These are phyloP conservation scores for Orycteropus afer DNA, from an alignment of 2,113 vertebrate genomes.

Conservation along the genomic window DNA sequence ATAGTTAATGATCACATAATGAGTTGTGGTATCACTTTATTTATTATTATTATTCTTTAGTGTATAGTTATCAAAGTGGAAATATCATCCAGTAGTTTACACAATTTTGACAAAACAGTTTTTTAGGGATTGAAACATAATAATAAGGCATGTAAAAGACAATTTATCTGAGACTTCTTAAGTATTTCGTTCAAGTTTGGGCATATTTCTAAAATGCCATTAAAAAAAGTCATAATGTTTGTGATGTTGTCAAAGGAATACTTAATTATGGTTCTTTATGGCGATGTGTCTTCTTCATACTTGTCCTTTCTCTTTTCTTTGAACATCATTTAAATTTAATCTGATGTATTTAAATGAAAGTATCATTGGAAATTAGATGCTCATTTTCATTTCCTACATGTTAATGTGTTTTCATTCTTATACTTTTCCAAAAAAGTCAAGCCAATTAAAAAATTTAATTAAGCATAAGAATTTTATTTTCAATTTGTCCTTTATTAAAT, in stretches of 20 bases:
- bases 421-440: not conserved
- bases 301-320: not conserved
- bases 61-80: not conserved
- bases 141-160: not conserved
- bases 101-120: not conserved
- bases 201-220: not conserved
- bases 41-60: not conserved
- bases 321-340: slow-evolving; percentile 15
- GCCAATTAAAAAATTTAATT: not conserved
- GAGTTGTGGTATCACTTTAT: not conserved
- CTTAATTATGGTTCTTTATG: not conserved
- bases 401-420: slow-evolving; percentile 15
- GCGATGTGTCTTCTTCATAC: not conserved
- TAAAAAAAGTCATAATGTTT: not conserved
- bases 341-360: not conserved
- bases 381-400: not conserved
- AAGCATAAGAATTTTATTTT: too few species aligned
- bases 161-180: not conserved
- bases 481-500: not conserved
- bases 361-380: not conserved
- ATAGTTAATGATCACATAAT: not conserved
- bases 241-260: not conserved
- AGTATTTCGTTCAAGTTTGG: not conserved
- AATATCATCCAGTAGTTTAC: not conserved
- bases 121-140: too few species aligned